Base-by-base conservation (phyloP, 2,797 vertebrate genomes). In the Hippopotamyrus pictus region DNA sequence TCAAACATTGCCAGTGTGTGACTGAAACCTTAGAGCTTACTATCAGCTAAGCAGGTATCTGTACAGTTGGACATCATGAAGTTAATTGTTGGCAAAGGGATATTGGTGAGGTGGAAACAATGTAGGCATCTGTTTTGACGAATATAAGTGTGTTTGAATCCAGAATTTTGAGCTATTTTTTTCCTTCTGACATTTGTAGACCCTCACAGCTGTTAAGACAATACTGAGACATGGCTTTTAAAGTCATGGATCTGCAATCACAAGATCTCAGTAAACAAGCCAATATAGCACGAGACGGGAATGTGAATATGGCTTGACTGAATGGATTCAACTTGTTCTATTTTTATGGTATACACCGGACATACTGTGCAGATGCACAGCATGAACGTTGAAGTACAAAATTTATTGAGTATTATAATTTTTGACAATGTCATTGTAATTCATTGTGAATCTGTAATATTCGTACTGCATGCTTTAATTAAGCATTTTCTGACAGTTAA, bases 1-100 rank as follows among this genome's bases (percentile, higher is more conserved):
- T 94, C 92, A 91, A 90, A 92, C 93, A 94, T 94, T 94, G 7
- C 48, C n/a, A 69, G 3, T n/a, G 25, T 59, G 25, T 94, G 91
- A 93, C 92, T 93, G 92, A 92, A 91, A 93, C 92, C 93, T 95
- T 95, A 95, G 95, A 92, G 93, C 94, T 92, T 25, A 87, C 90
- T 93, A 94, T 92, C 92, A 29, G 25, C 25, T 57, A 62, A 3
- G 46, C 94, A 94, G 94, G 94, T 94, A 92, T 93, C 92, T 94
- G 91, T 93, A 90, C 89, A 94, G 93, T 91, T 88, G 90, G 91
- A 94, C 94, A 95, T 93, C 92, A 94, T 93, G 94, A 44, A 9
- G 57, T 51, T 89, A 93, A 92, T 92, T 95, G 92, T 92, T 93
- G 93, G 93, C 92, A 94, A 94, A 92, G 90, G 93, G 93, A 93